Evolutionary conservation across 1,140 invertebrate genomes (phyloP), one percentile per base, ranked within the genome.

Genomic region (Prorops nasuta): DNA sequence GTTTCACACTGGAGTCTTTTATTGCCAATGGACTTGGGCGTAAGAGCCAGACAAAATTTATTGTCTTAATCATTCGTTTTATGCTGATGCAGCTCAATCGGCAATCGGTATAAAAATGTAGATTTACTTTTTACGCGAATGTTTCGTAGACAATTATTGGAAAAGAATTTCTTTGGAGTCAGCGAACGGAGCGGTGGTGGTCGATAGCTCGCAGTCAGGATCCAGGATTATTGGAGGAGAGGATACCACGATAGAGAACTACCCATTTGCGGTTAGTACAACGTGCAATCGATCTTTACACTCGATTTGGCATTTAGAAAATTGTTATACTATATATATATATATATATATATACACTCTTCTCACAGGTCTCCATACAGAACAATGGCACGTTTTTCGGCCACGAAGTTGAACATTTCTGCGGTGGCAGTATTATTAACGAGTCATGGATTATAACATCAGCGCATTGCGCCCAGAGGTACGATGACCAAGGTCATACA

Each of bases 251-350:
- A 80, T 84, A 24, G 64, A 76, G 15, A 65, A 79, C 32, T 82
- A 79, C 49, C 83, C 83, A 28, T 84, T 79, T 65, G 77, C 80
- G 71, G 71, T 78, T 32, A 81, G 81, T n/a, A 54, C 49, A 9
- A 15, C 35, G 44, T 34, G 24, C 43, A 20, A 37, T 36, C 22
- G 47, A 60, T 54, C 44, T 57, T 57, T 49, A 62, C 41, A 15
- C 18, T 31, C 22, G 43, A 56, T 58, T 59, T 58, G 28, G 19
- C 39, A 22, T 56, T 58, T 48, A 51, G 41, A 51, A 43, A 47
- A 64, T 52, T 18, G 22, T 46, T 51, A 42, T 10, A 32, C 15
- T 44, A 9, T 41, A 22, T 19, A 40, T 40, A 16, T 15, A 16
- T 44, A 9, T 41, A 22, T 19, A 40, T 40, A 16, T 15, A 16